Evolutionary conservation across 2,113 vertebrate species (phyloP), one percentile per base, ranked within the genome.

Genomic region (Trogon melanurus): DNA sequence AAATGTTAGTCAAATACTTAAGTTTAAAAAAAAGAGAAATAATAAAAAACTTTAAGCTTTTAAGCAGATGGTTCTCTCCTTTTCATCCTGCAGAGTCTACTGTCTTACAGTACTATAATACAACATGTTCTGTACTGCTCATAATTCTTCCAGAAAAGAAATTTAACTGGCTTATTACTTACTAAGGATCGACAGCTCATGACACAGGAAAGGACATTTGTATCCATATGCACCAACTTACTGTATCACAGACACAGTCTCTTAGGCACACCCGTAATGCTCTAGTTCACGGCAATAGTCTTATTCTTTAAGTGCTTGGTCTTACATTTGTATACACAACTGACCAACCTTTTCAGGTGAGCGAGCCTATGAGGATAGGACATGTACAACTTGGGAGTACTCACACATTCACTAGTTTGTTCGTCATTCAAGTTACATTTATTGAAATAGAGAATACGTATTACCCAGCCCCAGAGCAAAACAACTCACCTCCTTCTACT

Each of bases 401-500:
- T 75, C 34, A 21, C 12, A 34, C 38, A 20, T 45, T 89, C 74
- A 69, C 10, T 80, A 67, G 57, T 34, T 48, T 57, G 0, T 22
- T 67, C 23, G n/a, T 78, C 13, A 11, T 17, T 69, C 20, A 50
- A 45, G 38, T 22, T 69, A 8, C 10, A 27, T 10, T 29, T 29
- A 32, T 5, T 64, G 17, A 76, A 84, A 48, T 6, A 71, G 16
- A 71, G 19, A 34, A 23, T 47, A 74, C 3, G 14, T 29, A 34
- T 56, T 32, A 50, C 11, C 9, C 26, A 61, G 34, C 17, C 69
- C n/a, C n/a, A 80, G 48, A 78, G 30, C 41, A 62, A 19, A 93
- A 73, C 38, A 61, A 61, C 99, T 97, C 88, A 99, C 99, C 99
- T 98, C 99, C 99, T 92, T 97, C 98, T 64, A 99, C 82, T 60